Conservation (phyloP, 2,888 invertebrate species). For the Listrodromus nycthemerus region DNA sequence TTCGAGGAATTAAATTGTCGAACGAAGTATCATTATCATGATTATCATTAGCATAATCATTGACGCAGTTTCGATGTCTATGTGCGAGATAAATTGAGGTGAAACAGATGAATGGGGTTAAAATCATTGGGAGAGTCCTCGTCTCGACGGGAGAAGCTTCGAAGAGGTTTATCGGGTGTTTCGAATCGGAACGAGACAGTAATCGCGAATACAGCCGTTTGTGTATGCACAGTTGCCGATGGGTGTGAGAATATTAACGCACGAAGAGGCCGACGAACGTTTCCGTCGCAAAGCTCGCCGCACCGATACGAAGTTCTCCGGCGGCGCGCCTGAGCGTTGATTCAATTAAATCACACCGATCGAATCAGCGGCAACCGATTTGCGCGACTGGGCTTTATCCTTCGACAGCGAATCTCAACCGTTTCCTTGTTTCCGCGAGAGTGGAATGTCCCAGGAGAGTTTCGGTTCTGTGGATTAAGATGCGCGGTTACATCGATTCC, state of each 20-base stretch:
- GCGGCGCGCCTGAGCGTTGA: background rate
- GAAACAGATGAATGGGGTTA: background rate
- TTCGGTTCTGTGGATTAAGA: conserved; percentile 31
- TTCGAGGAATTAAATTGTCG: background rate
- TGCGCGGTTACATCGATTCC: conserved; percentile 51
- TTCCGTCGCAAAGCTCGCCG: background rate
- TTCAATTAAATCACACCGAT: too few species aligned
- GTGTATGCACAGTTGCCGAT: conserved; percentile 42
- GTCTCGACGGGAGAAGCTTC: conserved; percentile 30
- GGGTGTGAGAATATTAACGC: conserved; percentile 59
- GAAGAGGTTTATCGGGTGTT: background rate
- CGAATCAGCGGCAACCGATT: conserved; percentile 23
- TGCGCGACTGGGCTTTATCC: conserved; percentile 1
- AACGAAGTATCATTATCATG: background rate
- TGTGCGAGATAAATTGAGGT: background rate
- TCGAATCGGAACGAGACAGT: conserved; percentile 9
- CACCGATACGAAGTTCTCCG: background rate
- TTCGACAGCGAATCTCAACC: conserved; percentile 10
- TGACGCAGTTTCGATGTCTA: too few species aligned
- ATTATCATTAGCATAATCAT: background rate
- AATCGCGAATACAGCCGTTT: conserved; percentile 53
- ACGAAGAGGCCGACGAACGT: conserved; percentile 41
- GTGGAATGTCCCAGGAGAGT: conserved; percentile 3
- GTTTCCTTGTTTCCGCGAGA: background rate
- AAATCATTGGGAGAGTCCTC: conserved; percentile 13